Base-by-base conservation (phyloP, 2,113 vertebrate genomes). In the Theropithecus gelada region DNA sequence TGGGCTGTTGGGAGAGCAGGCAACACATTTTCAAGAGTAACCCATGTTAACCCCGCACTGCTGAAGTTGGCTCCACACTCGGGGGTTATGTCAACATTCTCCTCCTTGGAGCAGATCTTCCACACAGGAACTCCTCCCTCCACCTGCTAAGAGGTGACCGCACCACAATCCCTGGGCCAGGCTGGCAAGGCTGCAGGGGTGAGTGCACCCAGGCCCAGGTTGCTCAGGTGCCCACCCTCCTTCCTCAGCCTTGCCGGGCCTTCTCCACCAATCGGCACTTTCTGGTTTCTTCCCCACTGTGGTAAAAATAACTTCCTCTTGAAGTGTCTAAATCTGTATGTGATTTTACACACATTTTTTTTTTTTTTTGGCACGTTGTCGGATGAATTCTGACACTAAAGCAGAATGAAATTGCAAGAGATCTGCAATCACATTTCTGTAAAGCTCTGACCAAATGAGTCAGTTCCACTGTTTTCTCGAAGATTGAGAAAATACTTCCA, bases 291-390 rank as follows among this genome's bases (percentile, higher is more conserved):
- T 79, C 59, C 55, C 68, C 30, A 5, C 50, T 70, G 55, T 13
- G 5, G 73, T 97, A 93, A 90, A 96, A 96, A 98, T 93, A 79
- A 96, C 97, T 98, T 97, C 97, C 96, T 95, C 84, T 61, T 93
- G 25, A 57, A 97, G 96, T 76, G 72, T 96, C 96, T 81, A 96
- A 95, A 97, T 94, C 95, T 94, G 96, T 48, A 79, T 50, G 75
- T 93, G 96, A 97, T 96, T 97, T 97, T 94, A 45, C 92, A 86
- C 50, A 96, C 94, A 55, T 64, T 92, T 92, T 64, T 64, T 61
- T 57, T 48, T 59, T 61, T 64, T 64, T 72, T 81, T 94, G 97
- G 97, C 94, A 97, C 94, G 50, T 91, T 81, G 17, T 52, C 55
- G 96, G 88, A 83, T 61, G 64, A 79, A 93, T 98, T 97, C 78